Evolutionary conservation across 2,797 vertebrate genomes (phyloP), one percentile per base, ranked within the genome.

Genomic region (Lutjanus campechanus): DNA sequence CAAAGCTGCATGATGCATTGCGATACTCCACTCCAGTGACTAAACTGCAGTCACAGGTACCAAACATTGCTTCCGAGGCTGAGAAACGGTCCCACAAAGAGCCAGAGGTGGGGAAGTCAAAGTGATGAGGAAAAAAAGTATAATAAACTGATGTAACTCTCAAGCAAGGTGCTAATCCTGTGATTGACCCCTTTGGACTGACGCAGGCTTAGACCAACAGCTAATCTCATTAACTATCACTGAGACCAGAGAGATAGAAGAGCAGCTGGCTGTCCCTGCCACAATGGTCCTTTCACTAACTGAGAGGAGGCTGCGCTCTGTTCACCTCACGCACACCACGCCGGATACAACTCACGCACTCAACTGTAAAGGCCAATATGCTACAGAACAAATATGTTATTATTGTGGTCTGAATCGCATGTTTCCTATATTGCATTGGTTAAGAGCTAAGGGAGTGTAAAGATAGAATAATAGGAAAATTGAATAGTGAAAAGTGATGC

Each of bases 181-280:
- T 82, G 92, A 94, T 91, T 96, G 95, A 95, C 94, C 95, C 88
- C 90, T 93, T 89, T 93, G 91, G 81, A 92, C 91, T 93, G 94
- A 95, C 65, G 85, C 91, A 94, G 89, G 73, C 88, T 90, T 90
- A 91, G 90, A 89, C 83, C 75, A 87, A 77, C 68, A 63, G 88
- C 90, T 96, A 96, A 96, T 95, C 96, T 95, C 79, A 95, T 96
- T 96, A 96, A 91, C 71, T 68, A 72, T 85, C 88, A 91, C 91
- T 71, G 81, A 89, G 91, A 88, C 84, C 36, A 20, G 77, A 83
- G 86, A 73, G 90, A 79, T 12, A 80, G 85, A 63, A 69, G 79
- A 85, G 89, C 91, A 94, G 91, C 91, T 93, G 93, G 86, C 82
- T 67, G 84, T 73, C 77, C 79, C 62, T 22, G 76, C 51, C 76